phyloP scores from a whole-genome alignment of 35 echinoderm and acorn worm species.

The Strongylocentrotus purpuratus region DNA sequence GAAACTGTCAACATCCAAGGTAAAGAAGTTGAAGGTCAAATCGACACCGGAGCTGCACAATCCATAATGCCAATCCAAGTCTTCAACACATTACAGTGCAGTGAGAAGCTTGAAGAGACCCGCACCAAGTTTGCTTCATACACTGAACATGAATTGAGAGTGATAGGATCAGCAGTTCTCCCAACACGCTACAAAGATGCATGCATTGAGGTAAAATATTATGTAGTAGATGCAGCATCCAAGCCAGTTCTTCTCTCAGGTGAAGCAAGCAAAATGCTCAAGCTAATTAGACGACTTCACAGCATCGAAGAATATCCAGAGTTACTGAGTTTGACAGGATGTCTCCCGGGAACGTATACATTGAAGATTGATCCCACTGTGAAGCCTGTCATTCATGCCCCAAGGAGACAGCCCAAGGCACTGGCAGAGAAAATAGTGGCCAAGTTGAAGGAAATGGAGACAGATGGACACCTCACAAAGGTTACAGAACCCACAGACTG shows the following conservation, averaged over 20 bases:
- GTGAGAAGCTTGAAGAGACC: conserved; percentile 7
- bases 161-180: conserved; percentile 43
- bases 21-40: conserved; percentile 46
- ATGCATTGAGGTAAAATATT: conserved; percentile 40
- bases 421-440: conserved; percentile 47
- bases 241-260: conserved; percentile 69
- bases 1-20: conserved; percentile 57
- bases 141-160: conserved; percentile 56
- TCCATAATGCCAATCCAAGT: conserved; percentile 69
- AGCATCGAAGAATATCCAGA: conserved; percentile 66
- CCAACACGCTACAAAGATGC: conserved; percentile 60
- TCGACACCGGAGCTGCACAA: conserved; percentile 71
- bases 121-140: conserved; percentile 67
- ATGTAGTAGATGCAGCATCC: conserved; percentile 61
- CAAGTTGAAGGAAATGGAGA: conserved; percentile 70
- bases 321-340: conserved; percentile 54
- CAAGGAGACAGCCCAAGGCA: conserved; percentile 64
- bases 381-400: conserved; percentile 72
- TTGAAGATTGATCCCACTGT: conserved; percentile 75
- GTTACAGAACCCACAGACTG: conserved; percentile 65
- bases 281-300: conserved; percentile 58
- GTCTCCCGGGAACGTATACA: conserved; percentile 81
- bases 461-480: conserved; percentile 59
- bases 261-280: conserved; percentile 27
- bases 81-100: neutral